Percentiles rank a stretch among this genome's conserved stretches.
Conservation (phyloP, 2,888 invertebrate species). For the Yponomeuta plumbellus region DNA sequence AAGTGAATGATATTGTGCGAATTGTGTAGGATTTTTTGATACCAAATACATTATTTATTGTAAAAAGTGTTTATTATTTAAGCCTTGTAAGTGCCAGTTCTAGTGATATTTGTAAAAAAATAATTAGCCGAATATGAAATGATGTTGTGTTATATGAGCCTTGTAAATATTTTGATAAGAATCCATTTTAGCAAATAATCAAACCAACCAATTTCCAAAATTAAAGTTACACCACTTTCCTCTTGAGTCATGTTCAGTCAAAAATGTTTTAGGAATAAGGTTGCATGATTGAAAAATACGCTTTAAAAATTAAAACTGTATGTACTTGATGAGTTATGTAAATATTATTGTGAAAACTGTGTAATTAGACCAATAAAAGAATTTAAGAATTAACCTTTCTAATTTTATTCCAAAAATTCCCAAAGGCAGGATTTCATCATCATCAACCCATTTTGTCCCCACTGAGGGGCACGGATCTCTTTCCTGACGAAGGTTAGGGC, state of each 20-base stretch:
- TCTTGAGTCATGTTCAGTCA: not conserved
- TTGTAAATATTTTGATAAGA: not conserved
- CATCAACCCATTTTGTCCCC: too few relatives aligned
- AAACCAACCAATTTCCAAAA: not conserved
- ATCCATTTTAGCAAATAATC: not conserved
- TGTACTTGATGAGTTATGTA: conserved; percentile 28
- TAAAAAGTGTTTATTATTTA: conserved; percentile 33
- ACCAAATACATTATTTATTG: conserved; percentile 69
- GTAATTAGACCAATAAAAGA: conserved; percentile 41
- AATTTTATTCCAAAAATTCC: conserved; percentile 23
- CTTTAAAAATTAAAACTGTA: conserved; percentile 1
- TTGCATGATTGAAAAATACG: not conserved
- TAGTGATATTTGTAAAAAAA: conserved; percentile 20
- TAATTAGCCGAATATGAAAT: conserved; percentile 19
- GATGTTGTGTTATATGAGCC: not conserved
- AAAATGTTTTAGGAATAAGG: not conserved
- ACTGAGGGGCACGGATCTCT: too few relatives aligned
- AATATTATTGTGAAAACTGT: conserved; percentile 39
- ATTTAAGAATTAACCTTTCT: conserved; percentile 25
- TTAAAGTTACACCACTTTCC: not conserved
- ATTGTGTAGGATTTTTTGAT: conserved; percentile 45
- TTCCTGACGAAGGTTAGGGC: too few relatives aligned
- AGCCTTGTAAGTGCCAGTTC: conserved; percentile 22
- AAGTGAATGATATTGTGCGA: not conserved
- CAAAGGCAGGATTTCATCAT: too few relatives aligned